phyloP scores from a whole-genome alignment of 2,888 invertebrate genomes.

The Scaptodrosophila latifasciaeformis region DNA sequence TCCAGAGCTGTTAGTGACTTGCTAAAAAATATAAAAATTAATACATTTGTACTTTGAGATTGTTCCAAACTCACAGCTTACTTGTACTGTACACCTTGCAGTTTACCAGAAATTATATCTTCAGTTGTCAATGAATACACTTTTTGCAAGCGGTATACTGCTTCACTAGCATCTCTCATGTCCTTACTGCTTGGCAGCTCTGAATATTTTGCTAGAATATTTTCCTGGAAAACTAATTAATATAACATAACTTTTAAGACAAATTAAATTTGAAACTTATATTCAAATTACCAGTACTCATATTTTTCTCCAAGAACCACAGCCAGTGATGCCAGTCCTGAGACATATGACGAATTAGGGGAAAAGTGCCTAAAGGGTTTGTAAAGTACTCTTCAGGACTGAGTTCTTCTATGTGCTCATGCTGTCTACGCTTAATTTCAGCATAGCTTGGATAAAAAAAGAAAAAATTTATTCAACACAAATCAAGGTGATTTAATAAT shows the following conservation, averaged over 20 bases:
- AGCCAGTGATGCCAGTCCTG: slow-evolving; percentile 2
- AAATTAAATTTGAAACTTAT: too few relatives aligned
- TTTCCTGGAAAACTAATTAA: not conserved
- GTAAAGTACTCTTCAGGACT: not conserved
- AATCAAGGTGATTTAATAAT: too few relatives aligned
- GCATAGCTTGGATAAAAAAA: too few relatives aligned
- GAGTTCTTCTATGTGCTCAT: not conserved
- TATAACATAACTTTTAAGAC: too few relatives aligned
- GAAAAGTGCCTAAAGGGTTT: not conserved
- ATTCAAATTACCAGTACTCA: not conserved
- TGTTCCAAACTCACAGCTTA: too few relatives aligned
- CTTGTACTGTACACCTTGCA: slow-evolving; percentile 2
- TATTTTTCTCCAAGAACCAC: slow-evolving; percentile 4
- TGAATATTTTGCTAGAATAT: not conserved
- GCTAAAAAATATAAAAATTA: too few relatives aligned
- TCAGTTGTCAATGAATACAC: not conserved
- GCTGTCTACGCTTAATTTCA: not conserved
- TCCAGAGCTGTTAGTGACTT: not conserved
- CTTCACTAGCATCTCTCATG: not conserved
- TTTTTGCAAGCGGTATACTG: not conserved
- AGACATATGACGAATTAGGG: slow-evolving; percentile 4
- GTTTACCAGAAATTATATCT: not conserved
- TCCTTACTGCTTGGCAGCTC: not conserved
- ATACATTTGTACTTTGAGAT: too few relatives aligned
- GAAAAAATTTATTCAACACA: too few relatives aligned